Evolutionary conservation across 2,113 vertebrate species (phyloP).

Genomic region (Chionodraco myersi): DNA sequence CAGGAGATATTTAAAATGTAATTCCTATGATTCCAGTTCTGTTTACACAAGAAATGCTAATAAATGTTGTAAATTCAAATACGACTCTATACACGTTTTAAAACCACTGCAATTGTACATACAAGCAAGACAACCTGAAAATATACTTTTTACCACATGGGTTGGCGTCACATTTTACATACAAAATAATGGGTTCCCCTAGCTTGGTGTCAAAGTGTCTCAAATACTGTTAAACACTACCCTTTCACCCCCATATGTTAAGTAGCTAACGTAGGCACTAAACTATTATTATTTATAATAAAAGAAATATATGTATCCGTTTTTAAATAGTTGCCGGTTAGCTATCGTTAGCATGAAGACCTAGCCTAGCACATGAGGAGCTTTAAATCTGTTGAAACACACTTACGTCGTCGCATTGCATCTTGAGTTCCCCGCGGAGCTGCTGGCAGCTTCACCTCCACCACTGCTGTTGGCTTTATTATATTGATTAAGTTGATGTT

Average conservation of each 20-base stretch:
- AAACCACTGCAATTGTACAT: neutral
- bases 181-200: neutral
- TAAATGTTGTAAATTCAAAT: no score
- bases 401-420: conserved; percentile 88
- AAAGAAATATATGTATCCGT: neutral
- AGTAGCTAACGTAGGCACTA: accelerated
- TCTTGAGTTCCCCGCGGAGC: conserved; percentile 27
- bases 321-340: neutral
- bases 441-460: neutral
- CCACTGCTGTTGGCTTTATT: accelerated
- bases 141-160: neutral
- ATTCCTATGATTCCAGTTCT: no score
- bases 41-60: no score
- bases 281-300: no score
- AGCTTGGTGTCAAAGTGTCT: neutral
- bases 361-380: neutral
- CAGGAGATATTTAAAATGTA: no score
- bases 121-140: neutral
- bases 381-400: accelerated
- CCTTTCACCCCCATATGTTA: no score
- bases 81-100: no score
- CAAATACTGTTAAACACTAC: neutral
- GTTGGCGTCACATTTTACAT: neutral
- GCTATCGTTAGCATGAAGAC: conserved; percentile 47
- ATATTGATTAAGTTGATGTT: accelerated